These are phyloP conservation scores for Lordiphosa collinella DNA, from an alignment of 1,140 invertebrate genomes.

Conservation along the genomic window DNA sequence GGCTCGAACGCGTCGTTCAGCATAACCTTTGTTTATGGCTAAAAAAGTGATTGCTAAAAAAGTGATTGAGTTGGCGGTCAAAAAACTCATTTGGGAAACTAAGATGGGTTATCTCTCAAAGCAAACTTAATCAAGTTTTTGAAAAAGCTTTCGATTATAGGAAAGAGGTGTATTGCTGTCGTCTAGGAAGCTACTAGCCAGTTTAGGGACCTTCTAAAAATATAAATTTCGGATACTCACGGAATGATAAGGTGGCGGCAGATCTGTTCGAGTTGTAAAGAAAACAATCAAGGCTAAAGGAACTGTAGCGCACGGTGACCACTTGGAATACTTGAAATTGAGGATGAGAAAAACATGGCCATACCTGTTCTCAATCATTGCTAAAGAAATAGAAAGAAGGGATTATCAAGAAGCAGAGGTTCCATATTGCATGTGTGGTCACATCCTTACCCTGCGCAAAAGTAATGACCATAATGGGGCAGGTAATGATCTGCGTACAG, in stretches of 20 bases:
- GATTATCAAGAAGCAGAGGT: neutral
- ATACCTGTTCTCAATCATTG: conserved; percentile 3
- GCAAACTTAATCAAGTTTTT: too few species aligned
- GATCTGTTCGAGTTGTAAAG: conserved; percentile 34
- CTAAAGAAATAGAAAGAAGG: neutral
- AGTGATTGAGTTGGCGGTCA: too few species aligned
- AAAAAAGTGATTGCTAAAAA: too few species aligned
- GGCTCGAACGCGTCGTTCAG: too few species aligned
- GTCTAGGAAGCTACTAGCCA: too few species aligned
- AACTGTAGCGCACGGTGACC: conserved; percentile 24
- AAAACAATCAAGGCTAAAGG: conserved; percentile 31
- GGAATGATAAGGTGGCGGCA: conserved; percentile 40
- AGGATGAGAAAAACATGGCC: neutral
- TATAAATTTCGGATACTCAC: conserved; percentile 14
- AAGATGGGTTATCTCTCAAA: too few species aligned
- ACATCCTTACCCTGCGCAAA: conserved; percentile 25
- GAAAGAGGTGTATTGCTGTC: too few species aligned
- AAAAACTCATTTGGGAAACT: too few species aligned
- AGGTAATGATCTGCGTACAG: conserved; percentile 45
- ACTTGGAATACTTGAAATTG: conserved; percentile 4
- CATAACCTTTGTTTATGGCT: too few species aligned
- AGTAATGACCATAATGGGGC: conserved; percentile 18
- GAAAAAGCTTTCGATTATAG: too few species aligned
- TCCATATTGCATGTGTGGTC: too few species aligned
- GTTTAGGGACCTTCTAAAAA: too few species aligned